phyloP scores from a whole-genome alignment of 1,140 invertebrate species.

The Caenorhabditis briggsae region DNA sequence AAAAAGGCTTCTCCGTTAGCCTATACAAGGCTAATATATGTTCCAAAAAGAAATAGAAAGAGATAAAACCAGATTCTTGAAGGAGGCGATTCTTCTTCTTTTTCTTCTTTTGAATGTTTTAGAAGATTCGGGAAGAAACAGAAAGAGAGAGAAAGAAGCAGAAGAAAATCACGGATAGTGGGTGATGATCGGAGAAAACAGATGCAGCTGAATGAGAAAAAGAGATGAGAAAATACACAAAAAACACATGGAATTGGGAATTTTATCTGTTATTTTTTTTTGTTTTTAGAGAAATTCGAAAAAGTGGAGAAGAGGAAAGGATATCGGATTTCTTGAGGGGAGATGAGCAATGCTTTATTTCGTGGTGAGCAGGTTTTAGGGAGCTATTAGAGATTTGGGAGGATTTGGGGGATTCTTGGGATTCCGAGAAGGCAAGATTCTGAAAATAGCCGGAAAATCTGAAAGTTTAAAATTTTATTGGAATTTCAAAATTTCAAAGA shows the following conservation, averaged over 20 bases:
- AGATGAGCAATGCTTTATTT: neutral
- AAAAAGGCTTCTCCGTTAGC: neutral
- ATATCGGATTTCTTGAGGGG: neutral
- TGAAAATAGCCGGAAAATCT: too few species aligned
- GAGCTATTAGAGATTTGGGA: neutral
- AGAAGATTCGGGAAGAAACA: neutral
- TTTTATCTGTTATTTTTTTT: neutral
- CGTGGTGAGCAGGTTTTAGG: neutral
- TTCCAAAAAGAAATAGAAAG: neutral
- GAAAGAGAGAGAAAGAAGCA: neutral
- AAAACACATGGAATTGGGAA: neutral
- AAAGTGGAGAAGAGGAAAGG: conserved; percentile 19
- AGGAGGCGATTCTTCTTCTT: too few species aligned
- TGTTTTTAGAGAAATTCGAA: neutral
- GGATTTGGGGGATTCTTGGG: too few species aligned
- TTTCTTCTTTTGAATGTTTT: too few species aligned
- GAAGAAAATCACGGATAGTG: neutral
- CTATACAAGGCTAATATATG: neutral
- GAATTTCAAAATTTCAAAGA: too few species aligned
- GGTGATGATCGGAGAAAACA: neutral
- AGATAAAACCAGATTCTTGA: too few species aligned
- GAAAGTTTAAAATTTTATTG: too few species aligned
- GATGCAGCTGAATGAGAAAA: neutral
- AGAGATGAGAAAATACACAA: neutral
- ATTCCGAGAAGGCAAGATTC: too few species aligned